Base-by-base conservation (phyloP, 2,888 invertebrate genomes). In the Lydus trimaculatus region DNA sequence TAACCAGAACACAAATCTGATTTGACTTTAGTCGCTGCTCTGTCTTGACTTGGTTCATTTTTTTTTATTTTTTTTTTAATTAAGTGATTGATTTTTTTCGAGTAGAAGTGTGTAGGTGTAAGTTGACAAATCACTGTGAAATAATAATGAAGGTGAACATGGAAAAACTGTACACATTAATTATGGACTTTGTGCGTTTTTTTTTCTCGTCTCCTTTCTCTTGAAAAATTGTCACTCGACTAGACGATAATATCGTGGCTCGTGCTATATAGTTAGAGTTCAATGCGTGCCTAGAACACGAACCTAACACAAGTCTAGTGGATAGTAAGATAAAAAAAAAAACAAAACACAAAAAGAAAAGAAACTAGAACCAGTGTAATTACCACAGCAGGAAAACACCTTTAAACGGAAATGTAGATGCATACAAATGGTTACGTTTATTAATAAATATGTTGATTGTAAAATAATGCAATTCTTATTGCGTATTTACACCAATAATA, bases 181-280 rank as follows among this genome's bases (percentile, higher is more conserved):
- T 56, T 56, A 56, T 25, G 1, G 5, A 20, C 23, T 56, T 25
- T 20, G 20, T 20, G 48, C 20, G 9, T 20, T 17, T 25, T 13
- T 25, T 20, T 48, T 48, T 20, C n/a, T n/a, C n/a, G n/a, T n/a
- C n/a, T n/a, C n/a, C n/a, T 39, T 39, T 5, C 7, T n/a, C 17
- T 20, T 52, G 23, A 70, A 67, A 71, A 73, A 72, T 73, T 67
- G 66, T 72, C 71, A 71, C 69, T 71, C 65, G 62, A 65, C 48
- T 60, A 23, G 63, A 58, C 62, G 73, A 71, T 73, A 71, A 67
- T 66, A 73, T 73, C 69, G 69, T 17, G 63, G 69, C 73, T 71
- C 71, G 73, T 73, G 73, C 73, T 62, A 39, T 36, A 64, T 28
- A 28, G 28, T 20, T 48, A 48, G 56, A 56, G 56, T 56, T 56